Base-by-base conservation (phyloP, 2,113 vertebrate genomes). In the Zootoca vivipara region DNA sequence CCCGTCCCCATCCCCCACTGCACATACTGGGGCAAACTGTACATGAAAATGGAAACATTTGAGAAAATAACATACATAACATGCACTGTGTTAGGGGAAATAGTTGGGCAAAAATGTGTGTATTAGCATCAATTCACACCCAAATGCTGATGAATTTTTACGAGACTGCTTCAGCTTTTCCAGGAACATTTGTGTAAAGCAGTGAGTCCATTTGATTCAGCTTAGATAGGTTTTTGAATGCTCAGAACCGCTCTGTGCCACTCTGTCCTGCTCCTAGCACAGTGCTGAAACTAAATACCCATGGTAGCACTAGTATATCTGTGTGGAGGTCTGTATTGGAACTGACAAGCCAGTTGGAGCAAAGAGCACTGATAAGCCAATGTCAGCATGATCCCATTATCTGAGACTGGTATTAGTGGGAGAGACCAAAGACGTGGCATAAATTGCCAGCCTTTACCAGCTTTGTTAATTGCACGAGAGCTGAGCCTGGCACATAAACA, bases 351-450 rank as follows among this genome's bases (percentile, higher is more conserved):
- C 18, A 83, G 40, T 72, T 72, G 10, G 62, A 69, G 38, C 58
- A 77, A 77, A 28, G 15, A 67, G 58, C 58, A 33, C 80, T 77
- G 87, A 77, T 65, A 78, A 77, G 73, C 58, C 1, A 5, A 8
- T 18, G 80, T 83, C 87, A 67, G 46, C 46, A 65, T 22, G 40
- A 77, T 78, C 89, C 74, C 33, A 62, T 80, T 83, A 58, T 82
- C 62, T 78, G 62, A 16, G 62, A 40, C 58, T 18, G 16, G 70
- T 69, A 56, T 69, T 62, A 58, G n/a, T 56, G 72, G 78, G 33
- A 69, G 40, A 77, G 72, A 30, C 3, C 38, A 73, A 77, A 42
- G 42, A 26, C 7, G 20, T 7, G 64, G 4, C 46, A 26, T 65
- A 77, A 78, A 77, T 78, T 28, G 42, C 3, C n/a, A 58, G 26